A percentile compares a stretch with the other conserved stretches of the same genome.
These are phyloP conservation scores for Ahaetulla prasina DNA, from an alignment of 2,113 vertebrate species.

Conservation along the genomic window DNA sequence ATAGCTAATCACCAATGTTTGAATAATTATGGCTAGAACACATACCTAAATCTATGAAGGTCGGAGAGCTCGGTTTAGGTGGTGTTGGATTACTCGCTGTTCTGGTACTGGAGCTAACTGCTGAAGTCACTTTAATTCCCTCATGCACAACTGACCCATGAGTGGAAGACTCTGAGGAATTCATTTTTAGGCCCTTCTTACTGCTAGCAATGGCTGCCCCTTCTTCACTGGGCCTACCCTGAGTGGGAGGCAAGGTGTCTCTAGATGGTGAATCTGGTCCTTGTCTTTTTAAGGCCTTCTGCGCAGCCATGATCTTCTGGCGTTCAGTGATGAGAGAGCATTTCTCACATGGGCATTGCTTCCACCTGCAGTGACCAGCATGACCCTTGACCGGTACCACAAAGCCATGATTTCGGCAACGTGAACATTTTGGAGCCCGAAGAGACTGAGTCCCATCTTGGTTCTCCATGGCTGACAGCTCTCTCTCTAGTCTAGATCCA, in stretches of 20 bases:
- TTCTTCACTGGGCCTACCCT: fast-evolving
- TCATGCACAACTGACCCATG: neutral
- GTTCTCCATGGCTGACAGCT: neutral
- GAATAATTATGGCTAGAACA: neutral
- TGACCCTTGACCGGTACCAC: constrained; percentile 79
- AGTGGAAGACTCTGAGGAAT: neutral
- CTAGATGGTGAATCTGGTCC: neutral
- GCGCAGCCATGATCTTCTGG: constrained; percentile 76
- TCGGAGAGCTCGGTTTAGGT: neutral
- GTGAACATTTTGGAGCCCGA: constrained; percentile 76
- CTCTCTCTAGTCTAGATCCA: neutral
- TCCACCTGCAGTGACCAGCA: constrained; percentile 73
- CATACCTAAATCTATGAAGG: constrained; percentile 60
- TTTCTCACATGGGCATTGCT: constrained; percentile 77
- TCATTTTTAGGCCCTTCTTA: neutral
- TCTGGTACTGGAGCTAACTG: neutral
- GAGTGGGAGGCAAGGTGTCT: fast-evolving
- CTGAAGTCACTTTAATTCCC: neutral
- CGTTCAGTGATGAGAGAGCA: constrained; percentile 76
- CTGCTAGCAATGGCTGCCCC: fast-evolving
- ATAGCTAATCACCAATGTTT: neutral
- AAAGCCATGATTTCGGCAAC: constrained; percentile 81
- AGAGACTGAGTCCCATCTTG: constrained; percentile 10
- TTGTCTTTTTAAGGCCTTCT: constrained; percentile 69
- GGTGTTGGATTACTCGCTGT: neutral